phyloP scores from a whole-genome alignment of 1,140 invertebrate species.

The Procambarus clarkii region DNA sequence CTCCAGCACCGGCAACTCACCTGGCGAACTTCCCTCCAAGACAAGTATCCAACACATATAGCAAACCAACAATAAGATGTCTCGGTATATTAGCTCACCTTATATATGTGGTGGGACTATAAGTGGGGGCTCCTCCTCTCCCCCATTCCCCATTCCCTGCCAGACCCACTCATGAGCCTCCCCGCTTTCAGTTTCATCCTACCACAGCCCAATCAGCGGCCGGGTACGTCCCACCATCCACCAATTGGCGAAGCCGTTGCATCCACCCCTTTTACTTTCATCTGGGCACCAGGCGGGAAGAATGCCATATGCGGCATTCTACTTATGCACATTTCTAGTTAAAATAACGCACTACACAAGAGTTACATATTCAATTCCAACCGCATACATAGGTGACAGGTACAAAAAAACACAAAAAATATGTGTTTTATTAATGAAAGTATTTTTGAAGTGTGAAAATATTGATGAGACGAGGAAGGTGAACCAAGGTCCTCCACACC shows the following conservation, averaged over 20 bases:
- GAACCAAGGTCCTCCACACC: background rate
- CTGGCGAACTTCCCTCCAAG: constrained; percentile 59
- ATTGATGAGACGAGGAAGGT: background rate
- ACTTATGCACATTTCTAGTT: background rate
- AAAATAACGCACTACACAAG: background rate
- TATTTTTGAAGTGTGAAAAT: background rate
- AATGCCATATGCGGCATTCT: background rate
- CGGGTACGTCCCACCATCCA: constrained; percentile 1
- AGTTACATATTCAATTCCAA: too few relatives aligned
- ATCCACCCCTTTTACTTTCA: constrained; percentile 52
- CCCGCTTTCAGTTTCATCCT: constrained; percentile 65
- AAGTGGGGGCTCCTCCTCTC: constrained; percentile 6
- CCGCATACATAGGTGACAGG: too few relatives aligned
- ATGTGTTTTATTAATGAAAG: background rate
- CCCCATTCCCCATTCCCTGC: background rate
- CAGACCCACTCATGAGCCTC: constrained; percentile 42
- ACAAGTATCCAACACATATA: constrained; percentile 60
- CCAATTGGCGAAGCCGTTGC: constrained; percentile 18
- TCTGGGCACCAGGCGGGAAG: constrained; percentile 5
- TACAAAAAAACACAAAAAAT: too few relatives aligned
- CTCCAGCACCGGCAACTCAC: constrained; percentile 31
- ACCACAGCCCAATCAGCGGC: constrained; percentile 7
- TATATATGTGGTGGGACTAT: constrained; percentile 50
- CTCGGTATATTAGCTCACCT: constrained; percentile 24
- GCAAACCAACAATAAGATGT: constrained; percentile 60